Evolutionary conservation across 2,888 invertebrate species (phyloP).

Genomic region (Gisinianus flammeolus): DNA sequence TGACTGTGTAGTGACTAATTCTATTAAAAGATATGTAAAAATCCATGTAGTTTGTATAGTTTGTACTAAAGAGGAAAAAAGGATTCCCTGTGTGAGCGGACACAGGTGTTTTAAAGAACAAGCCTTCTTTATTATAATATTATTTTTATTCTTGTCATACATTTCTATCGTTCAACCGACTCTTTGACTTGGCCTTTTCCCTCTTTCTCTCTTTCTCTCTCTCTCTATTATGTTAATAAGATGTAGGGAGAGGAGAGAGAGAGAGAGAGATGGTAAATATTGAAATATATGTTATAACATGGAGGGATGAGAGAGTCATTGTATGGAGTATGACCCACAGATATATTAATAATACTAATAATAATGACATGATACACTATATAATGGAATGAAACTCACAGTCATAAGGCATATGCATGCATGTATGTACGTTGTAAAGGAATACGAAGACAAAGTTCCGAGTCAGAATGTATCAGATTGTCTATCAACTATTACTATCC

Average conservation of each 20-base stretch:
- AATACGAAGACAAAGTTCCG: neutral
- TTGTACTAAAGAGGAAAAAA: neutral
- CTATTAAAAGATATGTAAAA: no score
- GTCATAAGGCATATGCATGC: neutral
- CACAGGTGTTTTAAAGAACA: no score
- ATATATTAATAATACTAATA: neutral
- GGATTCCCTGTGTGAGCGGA: no score
- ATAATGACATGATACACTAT: neutral
- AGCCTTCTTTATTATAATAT: neutral
- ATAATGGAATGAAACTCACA: no score
- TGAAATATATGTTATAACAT: no score
- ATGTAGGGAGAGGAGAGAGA: neutral
- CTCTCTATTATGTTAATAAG: neutral
- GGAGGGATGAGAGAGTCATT: no score
- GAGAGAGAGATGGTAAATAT: no score
- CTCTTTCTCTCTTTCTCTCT: neutral
- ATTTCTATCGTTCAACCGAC: neutral
- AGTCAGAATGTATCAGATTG: neutral
- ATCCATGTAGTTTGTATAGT: no score
- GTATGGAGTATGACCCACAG: no score
- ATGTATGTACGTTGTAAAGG: no score
- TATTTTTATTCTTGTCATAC: conserved; percentile 14
- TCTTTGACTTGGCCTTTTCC: neutral
- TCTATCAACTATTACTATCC: neutral
- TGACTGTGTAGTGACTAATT: no score